Base-by-base conservation (phyloP, 2,797 vertebrate species). In the Myotis daubentonii region DNA sequence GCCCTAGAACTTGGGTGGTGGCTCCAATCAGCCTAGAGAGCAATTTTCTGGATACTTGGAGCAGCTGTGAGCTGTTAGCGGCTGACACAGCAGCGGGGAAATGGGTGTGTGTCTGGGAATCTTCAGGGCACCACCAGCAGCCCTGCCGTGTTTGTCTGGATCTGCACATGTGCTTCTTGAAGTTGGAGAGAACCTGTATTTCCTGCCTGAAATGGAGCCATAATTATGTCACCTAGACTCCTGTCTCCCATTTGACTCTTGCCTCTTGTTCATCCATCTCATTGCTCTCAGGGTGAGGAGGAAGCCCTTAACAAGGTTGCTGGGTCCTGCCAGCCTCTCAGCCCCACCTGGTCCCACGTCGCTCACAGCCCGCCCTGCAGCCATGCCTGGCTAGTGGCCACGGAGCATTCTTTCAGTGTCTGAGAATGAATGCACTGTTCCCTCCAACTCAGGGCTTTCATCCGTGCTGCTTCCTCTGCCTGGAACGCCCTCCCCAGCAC, bases 341-440 rank as follows among this genome's bases (percentile, higher is more conserved):
- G 28, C 3, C 25, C 10, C 22, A 15, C 28, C 19, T 60, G 2
- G 1, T 41, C 23, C 44, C 16, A 16, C 5, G 23, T 68, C 28
- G 17, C 25, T 76, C 38, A 30, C 15, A 0, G 3, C 30, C 8
- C 41, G 3, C 38, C 57, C 71, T 66, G n/a, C 9, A 33, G 55
- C 23, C 4, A 9, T 6, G 6, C 19, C 2, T 17, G 74, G 13
- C 38, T 28, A 1, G 19, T 13, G 55, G 33, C 28, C 55, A n/a
- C 36, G 1, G 6, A 41, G 8, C 19, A 13, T 30, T 44, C 7
- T 51, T 47, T 47, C 38, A 6, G 4, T 19, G 25, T n/a, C 17
- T n/a, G 41, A 20, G 8, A 9, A 4, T 17, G 2, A 9, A 4
- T 17, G 2, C 15, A 0, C 15, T 0, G 11, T 49, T 60, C 17